Conservation (phyloP, 2,113 vertebrate genomes). For the Upupa epops region DNA sequence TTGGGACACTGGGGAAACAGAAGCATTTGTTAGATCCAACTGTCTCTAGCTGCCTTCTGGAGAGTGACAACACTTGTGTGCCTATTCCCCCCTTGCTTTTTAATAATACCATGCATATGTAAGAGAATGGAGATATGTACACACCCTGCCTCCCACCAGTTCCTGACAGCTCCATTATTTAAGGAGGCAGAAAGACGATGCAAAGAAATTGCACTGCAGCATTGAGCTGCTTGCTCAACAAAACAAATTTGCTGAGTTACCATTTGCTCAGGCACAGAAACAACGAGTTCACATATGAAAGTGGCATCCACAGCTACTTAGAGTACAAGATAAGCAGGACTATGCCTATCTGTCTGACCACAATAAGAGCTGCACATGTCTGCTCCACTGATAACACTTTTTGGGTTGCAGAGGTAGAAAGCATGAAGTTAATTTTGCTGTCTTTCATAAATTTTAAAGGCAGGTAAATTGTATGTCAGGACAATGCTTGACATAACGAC, state of each 20-base stretch:
- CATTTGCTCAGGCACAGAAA: background rate
- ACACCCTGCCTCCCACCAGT: background rate
- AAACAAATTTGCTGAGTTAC: background rate
- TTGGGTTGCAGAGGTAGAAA: background rate
- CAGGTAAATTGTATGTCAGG: background rate
- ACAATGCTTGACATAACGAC: background rate
- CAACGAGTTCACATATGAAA: background rate
- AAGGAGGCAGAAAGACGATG: background rate
- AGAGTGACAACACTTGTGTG: background rate
- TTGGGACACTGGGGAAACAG: slow-evolving; percentile 91
- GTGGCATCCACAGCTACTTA: background rate
- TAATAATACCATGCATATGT: accelerated
- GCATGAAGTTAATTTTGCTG: background rate
- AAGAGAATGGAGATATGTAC: background rate
- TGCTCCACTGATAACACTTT: background rate
- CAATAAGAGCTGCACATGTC: background rate
- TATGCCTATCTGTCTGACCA: background rate
- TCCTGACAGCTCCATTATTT: slow-evolving; percentile 36
- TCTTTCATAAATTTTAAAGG: background rate
- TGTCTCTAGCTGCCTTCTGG: background rate
- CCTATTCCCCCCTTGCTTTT: background rate
- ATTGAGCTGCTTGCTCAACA: background rate
- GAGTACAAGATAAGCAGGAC: background rate
- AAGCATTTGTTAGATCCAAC: slow-evolving; percentile 32
- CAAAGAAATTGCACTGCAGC: background rate